Evolutionary conservation across 2,797 vertebrate genomes (phyloP).

Genomic region (Lepilemur septentrionalis): DNA sequence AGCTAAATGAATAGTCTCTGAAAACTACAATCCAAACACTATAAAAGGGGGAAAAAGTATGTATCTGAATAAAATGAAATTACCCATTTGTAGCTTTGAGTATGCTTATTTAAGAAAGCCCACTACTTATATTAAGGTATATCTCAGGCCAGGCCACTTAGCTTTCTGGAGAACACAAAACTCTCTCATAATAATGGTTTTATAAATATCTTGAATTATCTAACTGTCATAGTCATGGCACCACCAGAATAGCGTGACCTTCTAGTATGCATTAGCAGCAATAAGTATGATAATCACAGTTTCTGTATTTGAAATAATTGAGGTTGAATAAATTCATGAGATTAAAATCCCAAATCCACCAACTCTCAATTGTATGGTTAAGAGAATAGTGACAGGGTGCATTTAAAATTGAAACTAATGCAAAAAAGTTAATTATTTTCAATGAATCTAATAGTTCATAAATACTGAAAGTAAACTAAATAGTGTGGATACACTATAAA

Average conservation of each 20-base stretch:
- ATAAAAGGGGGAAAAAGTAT: neutral
- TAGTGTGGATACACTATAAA: neutral
- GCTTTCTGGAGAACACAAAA: neutral
- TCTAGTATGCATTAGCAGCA: neutral
- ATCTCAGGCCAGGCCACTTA: neutral
- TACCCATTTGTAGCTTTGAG: neutral
- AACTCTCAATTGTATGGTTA: neutral
- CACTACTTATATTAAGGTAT: neutral
- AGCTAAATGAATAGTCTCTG: slow-evolving; percentile 33
- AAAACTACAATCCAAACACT: slow-evolving; percentile 21
- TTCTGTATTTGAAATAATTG: neutral
- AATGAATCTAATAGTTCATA: neutral
- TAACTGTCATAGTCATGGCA: neutral
- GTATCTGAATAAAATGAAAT: neutral
- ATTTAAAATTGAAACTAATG: neutral
- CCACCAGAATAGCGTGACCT: neutral
- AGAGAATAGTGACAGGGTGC: neutral
- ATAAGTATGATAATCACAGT: neutral
- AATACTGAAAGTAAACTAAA: neutral
- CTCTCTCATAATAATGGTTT: neutral
- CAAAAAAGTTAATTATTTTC: neutral
- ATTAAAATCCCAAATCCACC: neutral
- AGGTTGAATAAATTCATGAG: neutral
- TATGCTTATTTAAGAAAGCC: neutral
- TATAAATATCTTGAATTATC: neutral